A percentile compares a stretch with the other conserved stretches of the same genome.
Conservation (phyloP, 1,140 invertebrate species). For the Drosophila elegans region DNA sequence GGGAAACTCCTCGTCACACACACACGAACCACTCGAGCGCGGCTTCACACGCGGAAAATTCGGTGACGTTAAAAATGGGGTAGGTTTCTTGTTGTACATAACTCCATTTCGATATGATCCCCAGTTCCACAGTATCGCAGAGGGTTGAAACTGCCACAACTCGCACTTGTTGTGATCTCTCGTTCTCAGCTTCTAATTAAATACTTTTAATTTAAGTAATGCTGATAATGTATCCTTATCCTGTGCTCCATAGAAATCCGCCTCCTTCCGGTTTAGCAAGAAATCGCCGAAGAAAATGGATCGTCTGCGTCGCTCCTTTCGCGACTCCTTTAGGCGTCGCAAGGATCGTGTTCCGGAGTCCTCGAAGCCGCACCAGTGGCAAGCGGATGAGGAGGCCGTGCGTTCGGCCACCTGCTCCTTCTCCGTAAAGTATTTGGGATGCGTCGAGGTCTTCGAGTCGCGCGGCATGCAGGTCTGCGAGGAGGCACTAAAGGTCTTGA, state of each 20-base stretch:
- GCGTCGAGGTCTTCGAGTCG: constrained; percentile 99
- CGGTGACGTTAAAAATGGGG: constrained; percentile 85
- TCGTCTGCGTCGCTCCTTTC: constrained; percentile 94
- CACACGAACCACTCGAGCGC: constrained; percentile 84
- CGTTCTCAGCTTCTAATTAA: constrained; percentile 2
- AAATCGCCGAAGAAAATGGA: constrained; percentile 94
- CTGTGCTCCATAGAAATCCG: constrained; percentile 85
- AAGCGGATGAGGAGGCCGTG: constrained; percentile 98
- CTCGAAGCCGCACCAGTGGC: constrained; percentile 98
- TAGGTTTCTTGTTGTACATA: constrained; percentile 56
- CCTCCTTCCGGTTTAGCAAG: constrained; percentile 87
- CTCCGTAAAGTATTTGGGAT: constrained; percentile 99
- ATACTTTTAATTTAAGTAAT: constrained; percentile 3
- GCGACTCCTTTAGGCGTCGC: constrained; percentile 95
- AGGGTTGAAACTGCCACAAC: constrained; percentile 38
- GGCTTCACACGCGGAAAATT: constrained; percentile 84
- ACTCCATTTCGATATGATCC: constrained; percentile 2
- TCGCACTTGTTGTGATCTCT: constrained; percentile 72
- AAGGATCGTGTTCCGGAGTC: constrained; percentile 94
- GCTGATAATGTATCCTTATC: constrained; percentile 12
- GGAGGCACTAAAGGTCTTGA: constrained; percentile 97
- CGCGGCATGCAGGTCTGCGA: constrained; percentile 99
- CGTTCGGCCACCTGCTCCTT: constrained; percentile 98
- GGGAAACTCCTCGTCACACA: constrained; percentile 85
- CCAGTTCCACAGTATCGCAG: not conserved